Conservation (phyloP, 2,113 vertebrate species). For the Peucedramus taeniatus region DNA sequence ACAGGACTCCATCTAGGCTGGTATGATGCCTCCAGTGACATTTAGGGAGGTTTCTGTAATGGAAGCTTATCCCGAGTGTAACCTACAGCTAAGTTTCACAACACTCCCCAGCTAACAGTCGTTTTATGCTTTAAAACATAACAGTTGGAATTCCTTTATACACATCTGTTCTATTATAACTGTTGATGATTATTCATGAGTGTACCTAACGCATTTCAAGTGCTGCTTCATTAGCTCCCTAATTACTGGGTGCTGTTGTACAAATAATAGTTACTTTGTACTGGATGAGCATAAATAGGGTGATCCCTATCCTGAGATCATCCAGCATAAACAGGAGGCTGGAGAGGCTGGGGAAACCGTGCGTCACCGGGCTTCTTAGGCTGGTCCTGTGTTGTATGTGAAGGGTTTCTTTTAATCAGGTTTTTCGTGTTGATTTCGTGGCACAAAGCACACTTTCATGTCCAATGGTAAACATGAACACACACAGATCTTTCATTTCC, state of each 20-base stretch:
- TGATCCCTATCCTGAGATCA: conserved; percentile 27
- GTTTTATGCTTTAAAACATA: conserved; percentile 38
- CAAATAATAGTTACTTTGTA: conserved; percentile 49
- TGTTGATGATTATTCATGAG: conserved; percentile 55
- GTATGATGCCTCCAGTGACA: neutral
- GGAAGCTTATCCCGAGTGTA: neutral
- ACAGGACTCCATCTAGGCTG: neutral
- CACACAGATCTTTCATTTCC: neutral
- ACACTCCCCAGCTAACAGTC: neutral
- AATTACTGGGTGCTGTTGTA: conserved; percentile 54
- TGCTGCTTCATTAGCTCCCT: conserved; percentile 42
- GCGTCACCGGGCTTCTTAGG: neutral
- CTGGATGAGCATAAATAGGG: neutral
- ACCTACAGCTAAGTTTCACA: conserved; percentile 41
- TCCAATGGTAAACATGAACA: neutral
- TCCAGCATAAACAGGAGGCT: neutral
- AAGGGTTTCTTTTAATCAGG: neutral
- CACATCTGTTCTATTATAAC: neutral
- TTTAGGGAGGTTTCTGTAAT: neutral
- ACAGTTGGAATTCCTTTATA: conserved; percentile 10
- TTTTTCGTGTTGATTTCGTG: neutral
- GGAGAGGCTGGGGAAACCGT: neutral
- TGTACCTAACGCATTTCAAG: conserved; percentile 28
- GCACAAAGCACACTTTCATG: neutral
- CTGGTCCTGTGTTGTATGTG: neutral